Conservation (phyloP, 2,888 invertebrate genomes). For the Thysanoteuthis rhombus region DNA sequence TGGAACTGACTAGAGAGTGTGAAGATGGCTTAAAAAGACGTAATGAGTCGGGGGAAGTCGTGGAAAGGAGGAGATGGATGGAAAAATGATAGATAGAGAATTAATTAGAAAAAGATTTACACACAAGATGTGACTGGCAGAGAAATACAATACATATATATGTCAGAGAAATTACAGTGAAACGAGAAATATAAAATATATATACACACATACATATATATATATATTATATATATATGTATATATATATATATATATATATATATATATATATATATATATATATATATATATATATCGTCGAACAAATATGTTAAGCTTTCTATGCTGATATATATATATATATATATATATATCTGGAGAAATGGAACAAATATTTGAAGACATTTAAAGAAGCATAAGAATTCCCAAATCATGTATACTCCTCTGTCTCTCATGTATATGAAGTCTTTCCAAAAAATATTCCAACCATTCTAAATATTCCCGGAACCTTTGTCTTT, state of each 20-base stretch:
- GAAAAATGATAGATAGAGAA: neutral
- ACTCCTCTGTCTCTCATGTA: no score
- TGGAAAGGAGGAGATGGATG: neutral
- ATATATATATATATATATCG: neutral
- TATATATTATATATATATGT: neutral
- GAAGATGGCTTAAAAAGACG: neutral
- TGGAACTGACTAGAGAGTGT: neutral
- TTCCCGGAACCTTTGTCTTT: no score
- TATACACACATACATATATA: neutral
- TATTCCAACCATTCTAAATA: no score
- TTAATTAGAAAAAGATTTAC: neutral
- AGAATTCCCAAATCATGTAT: no score
- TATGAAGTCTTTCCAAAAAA: no score
- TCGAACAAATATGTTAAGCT: no score
- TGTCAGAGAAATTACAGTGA: neutral
- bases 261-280: neutral
- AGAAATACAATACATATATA: neutral
- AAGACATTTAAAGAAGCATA: no score
- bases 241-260: neutral
- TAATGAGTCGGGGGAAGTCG: neutral
- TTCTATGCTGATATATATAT: constrained; percentile 12
- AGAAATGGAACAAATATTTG: neutral
- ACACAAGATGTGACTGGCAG: neutral
- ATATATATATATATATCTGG: neutral
- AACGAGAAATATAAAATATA: neutral